These are phyloP conservation scores for Delichon dasypus DNA, from an alignment of 2,797 vertebrate genomes.

Conservation along the genomic window DNA sequence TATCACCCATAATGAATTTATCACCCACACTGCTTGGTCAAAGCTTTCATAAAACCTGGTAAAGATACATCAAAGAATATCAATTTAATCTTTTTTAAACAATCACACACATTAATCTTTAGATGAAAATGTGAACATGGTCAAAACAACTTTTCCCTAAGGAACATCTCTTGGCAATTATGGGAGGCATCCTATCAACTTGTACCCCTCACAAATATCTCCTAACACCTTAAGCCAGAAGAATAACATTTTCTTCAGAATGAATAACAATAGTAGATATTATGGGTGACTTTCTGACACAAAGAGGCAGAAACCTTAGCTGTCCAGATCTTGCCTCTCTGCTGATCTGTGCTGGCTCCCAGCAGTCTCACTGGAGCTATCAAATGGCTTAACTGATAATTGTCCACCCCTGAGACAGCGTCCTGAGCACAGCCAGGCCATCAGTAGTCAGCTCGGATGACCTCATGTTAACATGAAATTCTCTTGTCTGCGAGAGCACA, in stretches of 20 bases:
- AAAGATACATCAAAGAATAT: slow-evolving; percentile 30
- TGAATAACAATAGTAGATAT: not conserved
- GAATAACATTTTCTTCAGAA: not conserved
- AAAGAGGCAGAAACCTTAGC: not conserved
- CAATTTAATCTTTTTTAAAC: slow-evolving; percentile 58
- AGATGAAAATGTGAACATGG: not conserved
- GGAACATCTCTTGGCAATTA: not conserved
- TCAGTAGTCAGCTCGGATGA: not conserved
- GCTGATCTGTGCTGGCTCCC: not conserved
- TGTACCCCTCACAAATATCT: not conserved
- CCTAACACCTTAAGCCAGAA: not conserved
- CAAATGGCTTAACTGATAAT: not conserved
- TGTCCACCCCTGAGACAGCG: not conserved
- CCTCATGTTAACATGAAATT: not conserved
- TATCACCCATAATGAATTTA: slow-evolving; percentile 61
- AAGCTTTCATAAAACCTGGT: slow-evolving; percentile 48
- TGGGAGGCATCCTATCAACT: not conserved
- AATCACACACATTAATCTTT: slow-evolving; percentile 45
- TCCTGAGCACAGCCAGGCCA: not conserved
- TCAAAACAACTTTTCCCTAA: not conserved
- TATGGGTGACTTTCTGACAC: not conserved
- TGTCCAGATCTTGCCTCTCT: not conserved
- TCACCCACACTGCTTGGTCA: slow-evolving; percentile 33
- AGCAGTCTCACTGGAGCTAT: not conserved
- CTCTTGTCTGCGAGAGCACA: not conserved